Evolutionary conservation across 2,113 vertebrate genomes (phyloP).

Genomic region (Donacobius atricapilla): DNA sequence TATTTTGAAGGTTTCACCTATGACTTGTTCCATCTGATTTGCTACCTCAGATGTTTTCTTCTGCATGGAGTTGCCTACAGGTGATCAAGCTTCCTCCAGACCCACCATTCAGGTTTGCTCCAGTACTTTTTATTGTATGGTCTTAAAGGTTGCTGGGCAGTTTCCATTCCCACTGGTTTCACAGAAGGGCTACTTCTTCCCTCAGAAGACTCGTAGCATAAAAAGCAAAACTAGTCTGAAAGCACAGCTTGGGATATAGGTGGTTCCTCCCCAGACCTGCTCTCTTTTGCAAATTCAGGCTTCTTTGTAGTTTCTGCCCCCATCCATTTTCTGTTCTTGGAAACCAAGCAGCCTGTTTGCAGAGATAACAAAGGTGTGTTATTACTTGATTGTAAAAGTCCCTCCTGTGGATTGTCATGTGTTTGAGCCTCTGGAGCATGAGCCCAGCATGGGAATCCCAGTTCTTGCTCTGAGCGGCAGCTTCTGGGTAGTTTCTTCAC

Average conservation of each 20-base stretch:
- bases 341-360: rapidly evolving
- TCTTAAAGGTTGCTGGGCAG: background rate
- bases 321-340: background rate
- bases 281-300: background rate
- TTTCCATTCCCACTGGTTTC: background rate
- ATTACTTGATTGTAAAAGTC: background rate
- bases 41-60: background rate
- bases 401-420: background rate
- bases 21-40: background rate
- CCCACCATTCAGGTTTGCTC: background rate
- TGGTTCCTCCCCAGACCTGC: background rate
- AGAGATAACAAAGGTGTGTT: background rate
- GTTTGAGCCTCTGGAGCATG: background rate
- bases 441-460: background rate
- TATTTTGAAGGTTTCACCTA: background rate
- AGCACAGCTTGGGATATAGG: background rate
- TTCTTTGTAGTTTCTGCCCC: background rate
- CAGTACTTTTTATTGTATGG: background rate
- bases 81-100: background rate
- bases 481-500: background rate
- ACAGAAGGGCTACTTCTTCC: background rate
- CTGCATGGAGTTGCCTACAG: background rate
- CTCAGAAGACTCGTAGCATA: background rate
- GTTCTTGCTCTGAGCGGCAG: background rate
- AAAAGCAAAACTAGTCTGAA: background rate